phyloP scores from a whole-genome alignment of 1,140 invertebrate genomes.

The Leptinotarsa lineolata region DNA sequence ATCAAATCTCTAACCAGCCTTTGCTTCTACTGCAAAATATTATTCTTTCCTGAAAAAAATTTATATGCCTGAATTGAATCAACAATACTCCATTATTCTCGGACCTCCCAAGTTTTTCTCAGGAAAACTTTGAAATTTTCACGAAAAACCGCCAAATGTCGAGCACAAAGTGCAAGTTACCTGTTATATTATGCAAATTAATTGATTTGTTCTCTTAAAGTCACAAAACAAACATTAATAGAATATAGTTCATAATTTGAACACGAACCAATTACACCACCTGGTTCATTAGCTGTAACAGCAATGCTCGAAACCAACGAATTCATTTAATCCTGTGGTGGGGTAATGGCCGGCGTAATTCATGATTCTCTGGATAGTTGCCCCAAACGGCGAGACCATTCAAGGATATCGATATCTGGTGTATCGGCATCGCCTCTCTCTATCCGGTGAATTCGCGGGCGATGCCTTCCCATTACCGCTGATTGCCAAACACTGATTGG shows the following conservation, averaged over 20 bases:
- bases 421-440: conserved; percentile 19
- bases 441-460: conserved; percentile 36
- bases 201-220: too few relatives aligned
- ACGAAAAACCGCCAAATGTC: too few relatives aligned
- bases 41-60: too few relatives aligned
- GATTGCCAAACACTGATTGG: conserved; percentile 52
- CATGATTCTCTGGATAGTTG: conserved; percentile 7
- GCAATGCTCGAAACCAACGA: neutral
- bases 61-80: too few relatives aligned
- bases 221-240: too few relatives aligned
- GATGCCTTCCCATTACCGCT: conserved; percentile 47
- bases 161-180: too few relatives aligned
- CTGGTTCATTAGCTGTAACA: neutral
- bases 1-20: too few relatives aligned
- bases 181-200: too few relatives aligned
- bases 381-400: conserved; percentile 18
- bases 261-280: neutral
- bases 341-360: conserved; percentile 18
- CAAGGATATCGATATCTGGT: conserved; percentile 21
- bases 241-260: neutral
- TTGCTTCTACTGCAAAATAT: too few relatives aligned
- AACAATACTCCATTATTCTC: too few relatives aligned
- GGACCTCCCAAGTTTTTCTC: too few relatives aligned
- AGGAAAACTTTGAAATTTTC: too few relatives aligned
- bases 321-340: conserved; percentile 13